phyloP scores from a whole-genome alignment of 2,797 vertebrate genomes.

The Hoplostethus mediterraneus region DNA sequence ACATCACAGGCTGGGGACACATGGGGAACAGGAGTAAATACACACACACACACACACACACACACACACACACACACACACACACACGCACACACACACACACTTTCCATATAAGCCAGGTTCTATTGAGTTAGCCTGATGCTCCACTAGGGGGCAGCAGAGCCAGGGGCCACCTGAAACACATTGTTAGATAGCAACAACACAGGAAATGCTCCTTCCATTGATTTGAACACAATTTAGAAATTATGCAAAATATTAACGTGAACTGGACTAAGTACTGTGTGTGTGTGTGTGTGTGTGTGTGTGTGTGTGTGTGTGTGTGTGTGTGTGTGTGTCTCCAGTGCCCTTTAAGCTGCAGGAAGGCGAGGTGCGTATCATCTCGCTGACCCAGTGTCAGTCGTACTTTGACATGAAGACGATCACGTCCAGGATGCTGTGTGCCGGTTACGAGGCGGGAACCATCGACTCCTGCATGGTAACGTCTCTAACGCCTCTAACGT shows the following conservation, averaged over 20 bases:
- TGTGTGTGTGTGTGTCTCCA: conserved; percentile 57
- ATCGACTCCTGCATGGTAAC: conserved; percentile 97
- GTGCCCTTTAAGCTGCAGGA: conserved; percentile 98
- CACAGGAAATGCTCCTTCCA: no score
- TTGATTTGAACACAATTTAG: no score
- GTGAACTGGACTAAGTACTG: no score
- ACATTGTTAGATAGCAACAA: no score
- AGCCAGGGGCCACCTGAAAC: no score
- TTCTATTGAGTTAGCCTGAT: no score
- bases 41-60: conserved; percentile 8
- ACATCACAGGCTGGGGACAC: conserved; percentile 97
- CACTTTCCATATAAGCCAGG: background rate
- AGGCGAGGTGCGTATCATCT: conserved; percentile 94
- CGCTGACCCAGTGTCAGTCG: conserved; percentile 91
- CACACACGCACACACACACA: conserved; percentile 16
- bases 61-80: conserved; percentile 14
- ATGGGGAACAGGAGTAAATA: conserved; percentile 94
- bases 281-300: conserved; percentile 9
- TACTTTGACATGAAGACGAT: conserved; percentile 98
- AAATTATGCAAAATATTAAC: no score
- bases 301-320: conserved; percentile 24
- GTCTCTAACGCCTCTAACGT: no score
- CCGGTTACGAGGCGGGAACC: conserved; percentile 93
- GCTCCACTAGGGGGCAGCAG: no score
- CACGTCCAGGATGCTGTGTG: conserved; percentile 95